A percentile compares a stretch with the other conserved stretches of the same genome.
Conservation (phyloP, 2,113 vertebrate genomes). For the Chaetorhynchus papuensis region DNA sequence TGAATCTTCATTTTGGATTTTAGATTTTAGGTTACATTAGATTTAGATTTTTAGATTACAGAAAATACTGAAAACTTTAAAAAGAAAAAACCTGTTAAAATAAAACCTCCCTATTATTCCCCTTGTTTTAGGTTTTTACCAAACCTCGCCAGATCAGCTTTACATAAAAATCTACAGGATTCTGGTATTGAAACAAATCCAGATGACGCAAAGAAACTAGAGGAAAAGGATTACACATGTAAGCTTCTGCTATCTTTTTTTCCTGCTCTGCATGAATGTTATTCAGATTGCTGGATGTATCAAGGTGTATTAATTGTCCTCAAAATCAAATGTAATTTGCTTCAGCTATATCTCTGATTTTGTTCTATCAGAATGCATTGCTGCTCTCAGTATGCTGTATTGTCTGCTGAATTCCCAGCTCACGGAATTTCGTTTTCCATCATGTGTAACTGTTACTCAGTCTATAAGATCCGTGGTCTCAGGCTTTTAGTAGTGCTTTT, state of each 20-base stretch:
- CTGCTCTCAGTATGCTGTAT: neutral
- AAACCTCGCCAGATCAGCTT: constrained; percentile 83
- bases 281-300: neutral
- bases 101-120: neutral
- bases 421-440: neutral
- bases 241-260: constrained; percentile 48
- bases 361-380: neutral
- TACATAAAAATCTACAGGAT: constrained; percentile 85
- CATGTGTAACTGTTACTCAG: neutral
- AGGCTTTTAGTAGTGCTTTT: neutral
- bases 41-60: neutral
- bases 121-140: constrained; percentile 85
- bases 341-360: neutral
- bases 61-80: neutral
- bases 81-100: neutral
- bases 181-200: constrained; percentile 72
- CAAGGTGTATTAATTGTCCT: neutral
- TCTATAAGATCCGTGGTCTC: neutral
- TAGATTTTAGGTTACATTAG: neutral
- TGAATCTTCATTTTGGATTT: neutral
- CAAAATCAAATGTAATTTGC: neutral
- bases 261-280: neutral
- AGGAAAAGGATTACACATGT: constrained; percentile 77
- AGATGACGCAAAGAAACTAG: constrained; percentile 41
- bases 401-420: neutral